These are phyloP conservation scores for Eupithecia vulgata DNA, from an alignment of 2,888 invertebrate species.

Conservation along the genomic window DNA sequence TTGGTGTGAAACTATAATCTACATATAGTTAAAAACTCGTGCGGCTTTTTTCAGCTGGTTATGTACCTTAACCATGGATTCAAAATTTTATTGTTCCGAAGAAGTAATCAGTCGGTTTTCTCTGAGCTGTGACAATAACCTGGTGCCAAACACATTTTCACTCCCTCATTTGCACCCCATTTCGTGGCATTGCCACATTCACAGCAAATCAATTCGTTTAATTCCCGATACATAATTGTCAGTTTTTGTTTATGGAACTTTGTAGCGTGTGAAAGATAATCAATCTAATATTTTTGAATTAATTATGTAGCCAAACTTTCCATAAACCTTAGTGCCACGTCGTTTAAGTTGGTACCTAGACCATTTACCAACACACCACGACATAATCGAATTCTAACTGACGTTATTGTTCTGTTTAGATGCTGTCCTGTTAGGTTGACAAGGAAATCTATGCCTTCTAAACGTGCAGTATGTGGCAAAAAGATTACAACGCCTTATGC, in stretches of 20 bases:
- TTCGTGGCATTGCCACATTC: conserved; percentile 36
- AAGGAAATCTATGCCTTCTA: too few species aligned
- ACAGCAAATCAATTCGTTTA: conserved; percentile 26
- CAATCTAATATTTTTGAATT: neutral
- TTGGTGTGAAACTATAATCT: neutral
- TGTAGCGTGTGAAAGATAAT: conserved; percentile 3
- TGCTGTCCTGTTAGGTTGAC: too few species aligned
- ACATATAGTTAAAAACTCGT: too few species aligned
- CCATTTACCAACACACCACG: too few species aligned
- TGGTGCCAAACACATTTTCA: conserved; percentile 60
- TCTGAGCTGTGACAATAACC: conserved; percentile 42
- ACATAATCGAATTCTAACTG: too few species aligned
- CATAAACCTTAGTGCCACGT: too few species aligned
- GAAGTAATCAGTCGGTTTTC: neutral
- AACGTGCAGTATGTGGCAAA: too few species aligned
- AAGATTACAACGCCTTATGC: too few species aligned
- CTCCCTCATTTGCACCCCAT: conserved; percentile 59
- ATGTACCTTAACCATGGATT: too few species aligned
- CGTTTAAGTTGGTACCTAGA: too few species aligned
- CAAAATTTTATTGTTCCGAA: neutral
- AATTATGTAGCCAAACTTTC: too few species aligned
- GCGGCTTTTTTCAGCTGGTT: neutral
- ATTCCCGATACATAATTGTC: conserved; percentile 22
- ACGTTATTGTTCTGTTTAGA: too few species aligned
- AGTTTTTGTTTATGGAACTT: neutral